A percentile compares a stretch with the other conserved stretches of the same genome.
phyloP scores from a whole-genome alignment of 1,140 invertebrate genomes.

The Magallana angulata region DNA sequence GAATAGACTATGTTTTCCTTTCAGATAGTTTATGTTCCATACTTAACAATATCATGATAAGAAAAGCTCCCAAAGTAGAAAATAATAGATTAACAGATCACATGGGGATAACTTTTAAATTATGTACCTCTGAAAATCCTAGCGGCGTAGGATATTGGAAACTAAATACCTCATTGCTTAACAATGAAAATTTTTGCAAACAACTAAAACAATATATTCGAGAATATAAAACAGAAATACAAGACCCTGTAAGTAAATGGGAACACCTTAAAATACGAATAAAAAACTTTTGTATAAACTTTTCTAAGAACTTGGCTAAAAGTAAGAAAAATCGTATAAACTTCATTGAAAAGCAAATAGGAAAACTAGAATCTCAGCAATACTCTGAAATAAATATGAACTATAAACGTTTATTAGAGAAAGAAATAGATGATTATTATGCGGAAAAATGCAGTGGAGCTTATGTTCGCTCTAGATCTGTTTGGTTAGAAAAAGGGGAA shows the following conservation, averaged over 20 bases:
- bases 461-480: too few species aligned
- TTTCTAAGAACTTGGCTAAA: neutral
- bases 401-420: too few species aligned
- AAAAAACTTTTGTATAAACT: neutral
- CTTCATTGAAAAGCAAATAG: too few species aligned
- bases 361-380: too few species aligned
- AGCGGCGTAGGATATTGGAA: neutral
- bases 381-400: too few species aligned
- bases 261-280: neutral
- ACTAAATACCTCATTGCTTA: slow-evolving; percentile 5
- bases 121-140: neutral
- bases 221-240: neutral
- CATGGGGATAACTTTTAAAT: neutral
- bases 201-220: neutral
- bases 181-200: neutral
- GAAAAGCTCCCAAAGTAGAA: neutral
- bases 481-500: too few species aligned
- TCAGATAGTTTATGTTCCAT: neutral
- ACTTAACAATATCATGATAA: neutral
- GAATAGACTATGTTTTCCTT: neutral
- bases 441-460: too few species aligned
- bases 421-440: too few species aligned
- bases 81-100: neutral
- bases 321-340: neutral
- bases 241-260: neutral